These are phyloP conservation scores for Sebastes steindachneri DNA, from an alignment of 2,797 vertebrate species.

Conservation along the genomic window DNA sequence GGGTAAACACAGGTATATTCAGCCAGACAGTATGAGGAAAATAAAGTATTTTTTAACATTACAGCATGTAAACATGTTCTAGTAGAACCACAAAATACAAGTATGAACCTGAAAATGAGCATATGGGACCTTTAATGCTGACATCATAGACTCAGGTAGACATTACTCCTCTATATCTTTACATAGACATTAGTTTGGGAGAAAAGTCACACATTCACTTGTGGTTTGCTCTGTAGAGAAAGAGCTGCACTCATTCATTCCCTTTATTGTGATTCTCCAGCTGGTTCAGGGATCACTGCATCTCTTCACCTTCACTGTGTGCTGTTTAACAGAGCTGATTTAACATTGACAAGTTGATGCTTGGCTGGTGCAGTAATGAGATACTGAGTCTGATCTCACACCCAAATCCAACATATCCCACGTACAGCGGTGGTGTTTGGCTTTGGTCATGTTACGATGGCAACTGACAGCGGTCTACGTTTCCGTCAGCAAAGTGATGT, in stretches of 20 bases:
- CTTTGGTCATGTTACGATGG: constrained; percentile 10
- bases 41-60: too few relatives aligned
- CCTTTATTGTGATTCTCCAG: neutral
- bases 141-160: neutral
- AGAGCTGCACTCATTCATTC: neutral
- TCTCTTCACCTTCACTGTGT: neutral
- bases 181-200: neutral
- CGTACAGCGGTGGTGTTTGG: neutral
- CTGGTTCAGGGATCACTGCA: neutral
- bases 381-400: neutral
- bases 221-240: neutral
- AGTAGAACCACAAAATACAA: too few relatives aligned
- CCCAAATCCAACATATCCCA: constrained; percentile 17
- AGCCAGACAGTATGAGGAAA: too few relatives aligned
- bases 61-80: too few relatives aligned
- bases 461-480: constrained; percentile 21
- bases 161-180: neutral
- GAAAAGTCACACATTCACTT: neutral
- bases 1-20: too few relatives aligned
- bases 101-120: too few relatives aligned
- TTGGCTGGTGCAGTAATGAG: neutral
- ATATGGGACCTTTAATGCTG: too few relatives aligned
- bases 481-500: constrained; percentile 22
- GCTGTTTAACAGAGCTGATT: neutral
- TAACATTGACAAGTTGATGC: neutral